Base-by-base conservation (phyloP, 37 sponge, comb jelly and placozoan genomes). In the Cliona cf. orientalis region DNA sequence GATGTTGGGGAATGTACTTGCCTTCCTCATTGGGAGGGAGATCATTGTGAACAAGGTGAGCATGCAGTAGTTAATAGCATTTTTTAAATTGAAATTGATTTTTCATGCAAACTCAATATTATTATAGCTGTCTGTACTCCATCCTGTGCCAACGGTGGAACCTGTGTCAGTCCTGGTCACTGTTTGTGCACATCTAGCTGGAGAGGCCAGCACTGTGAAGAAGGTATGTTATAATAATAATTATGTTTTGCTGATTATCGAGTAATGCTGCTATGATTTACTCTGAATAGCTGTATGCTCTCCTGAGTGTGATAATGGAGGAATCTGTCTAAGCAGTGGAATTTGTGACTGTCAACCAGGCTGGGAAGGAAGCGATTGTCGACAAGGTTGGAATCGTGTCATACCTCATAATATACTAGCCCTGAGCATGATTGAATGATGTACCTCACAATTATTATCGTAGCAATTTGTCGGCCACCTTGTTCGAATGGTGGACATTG, bases 401-500 rank as follows among this genome's bases (percentile, higher is more conserved):
- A n/a, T n/a, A n/a, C n/a, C n/a, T n/a, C n/a, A n/a, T n/a, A n/a
- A n/a, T n/a, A n/a, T n/a, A n/a, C n/a, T n/a, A n/a, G n/a, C n/a
- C n/a, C n/a, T n/a, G n/a, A n/a, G n/a, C n/a, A n/a, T n/a, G n/a
- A n/a, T n/a, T n/a, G n/a, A n/a, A n/a, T n/a, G n/a, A n/a, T n/a
- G n/a, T n/a, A n/a, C n/a, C n/a, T n/a, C n/a, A n/a, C 34, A 31
- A 31, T 21, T 36, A 9, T 29, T 7, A 28, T 39, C 42, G 23
- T 44, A 69, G 71, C 71, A 42, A 38, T 69, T 9, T 69, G 71
- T 69, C 21, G 23, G 25, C 71, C 71, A 42, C n/a, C 44, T 2
- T 69, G 71, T 41, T 21, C 2, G 44, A 69, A 69, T 69, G 71
- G 71, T 42, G 71, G 71, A 42, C 2, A 3, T 2, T 69, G 71